Percentiles rank a stretch among this genome's conserved stretches.
Evolutionary conservation across 2,113 vertebrate genomes (phyloP).

Genomic region (Crotalus tigris): DNA sequence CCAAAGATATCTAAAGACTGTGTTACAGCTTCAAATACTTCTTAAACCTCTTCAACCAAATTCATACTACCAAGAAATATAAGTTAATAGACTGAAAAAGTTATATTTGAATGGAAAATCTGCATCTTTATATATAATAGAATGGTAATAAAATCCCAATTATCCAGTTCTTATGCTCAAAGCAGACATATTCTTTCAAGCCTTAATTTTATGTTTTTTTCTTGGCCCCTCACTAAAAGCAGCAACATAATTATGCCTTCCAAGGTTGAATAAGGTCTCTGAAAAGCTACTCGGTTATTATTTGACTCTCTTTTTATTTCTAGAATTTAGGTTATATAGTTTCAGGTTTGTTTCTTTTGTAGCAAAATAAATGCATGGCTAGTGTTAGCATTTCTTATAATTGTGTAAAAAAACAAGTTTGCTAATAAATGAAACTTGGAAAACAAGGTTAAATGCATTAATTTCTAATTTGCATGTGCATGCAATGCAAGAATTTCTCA

Average conservation of each 20-base stretch:
- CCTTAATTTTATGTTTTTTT: slow-evolving; percentile 70
- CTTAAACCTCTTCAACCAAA: slow-evolving; percentile 25
- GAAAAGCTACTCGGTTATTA: slow-evolving; percentile 67
- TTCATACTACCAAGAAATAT: slow-evolving; percentile 31
- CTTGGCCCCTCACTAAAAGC: slow-evolving; percentile 67
- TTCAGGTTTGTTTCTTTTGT: slow-evolving; percentile 57
- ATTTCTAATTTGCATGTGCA: slow-evolving; percentile 65
- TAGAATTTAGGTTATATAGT: slow-evolving; percentile 71
- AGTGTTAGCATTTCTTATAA: slow-evolving; percentile 62
- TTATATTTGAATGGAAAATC: slow-evolving; percentile 56
- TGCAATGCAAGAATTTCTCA: slow-evolving; percentile 55
- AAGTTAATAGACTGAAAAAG: slow-evolving; percentile 53
- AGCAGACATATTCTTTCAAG: slow-evolving; percentile 69
- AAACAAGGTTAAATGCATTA: slow-evolving; percentile 68
- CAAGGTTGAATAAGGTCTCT: slow-evolving; percentile 65
- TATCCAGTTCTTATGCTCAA: slow-evolving; percentile 68
- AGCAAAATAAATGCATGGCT: slow-evolving; percentile 72
- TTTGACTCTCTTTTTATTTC: slow-evolving; percentile 67
- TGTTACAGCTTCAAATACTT: slow-evolving; percentile 3
- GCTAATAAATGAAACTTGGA: slow-evolving; percentile 65
- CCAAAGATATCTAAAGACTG: not conserved
- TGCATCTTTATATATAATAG: slow-evolving; percentile 57
- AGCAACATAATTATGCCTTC: slow-evolving; percentile 66
- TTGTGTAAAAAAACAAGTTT: slow-evolving; percentile 67
- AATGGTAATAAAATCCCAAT: slow-evolving; percentile 70